A percentile compares a stretch with the other conserved stretches of the same genome.
Evolutionary conservation across 2,888 invertebrate species (phyloP).

Genomic region (Phengaris alcon): DNA sequence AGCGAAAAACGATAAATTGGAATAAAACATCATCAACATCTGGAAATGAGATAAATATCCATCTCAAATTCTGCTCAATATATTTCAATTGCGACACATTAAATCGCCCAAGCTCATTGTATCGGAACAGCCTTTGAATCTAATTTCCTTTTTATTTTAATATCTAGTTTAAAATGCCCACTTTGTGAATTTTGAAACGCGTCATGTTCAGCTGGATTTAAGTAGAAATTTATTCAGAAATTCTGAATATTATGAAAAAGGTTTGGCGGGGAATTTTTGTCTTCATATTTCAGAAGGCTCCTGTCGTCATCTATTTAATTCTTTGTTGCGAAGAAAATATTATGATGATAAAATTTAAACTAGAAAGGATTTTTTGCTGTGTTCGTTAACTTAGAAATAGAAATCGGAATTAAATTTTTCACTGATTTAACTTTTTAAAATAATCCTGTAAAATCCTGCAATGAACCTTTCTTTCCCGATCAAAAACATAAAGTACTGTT

Average conservation of each 20-base stretch:
- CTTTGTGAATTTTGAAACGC: conserved; percentile 39
- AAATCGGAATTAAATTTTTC: background rate
- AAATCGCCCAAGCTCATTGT: background rate
- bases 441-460: no score
- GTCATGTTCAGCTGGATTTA: conserved; percentile 37
- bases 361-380: conserved; percentile 13
- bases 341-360: conserved; percentile 18
- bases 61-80: background rate
- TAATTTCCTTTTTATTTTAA: conserved; percentile 40
- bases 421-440: background rate
- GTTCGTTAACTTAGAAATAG: background rate
- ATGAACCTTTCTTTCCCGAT: background rate
- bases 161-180: conserved; percentile 37
- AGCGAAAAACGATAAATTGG: no score
- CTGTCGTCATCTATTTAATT: conserved; percentile 26
- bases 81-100: conserved; percentile 13
- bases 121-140: conserved; percentile 32
- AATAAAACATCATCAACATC: no score
- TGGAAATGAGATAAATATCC: background rate
- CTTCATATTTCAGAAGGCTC: conserved; percentile 25
- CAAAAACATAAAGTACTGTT: background rate
- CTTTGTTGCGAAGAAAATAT: conserved; percentile 26
- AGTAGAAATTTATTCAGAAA: conserved; percentile 36
- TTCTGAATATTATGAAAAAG: conserved; percentile 35
- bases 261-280: conserved; percentile 31